Base-by-base conservation (phyloP, 1,140 invertebrate species). In the Helicoverpa zea region DNA sequence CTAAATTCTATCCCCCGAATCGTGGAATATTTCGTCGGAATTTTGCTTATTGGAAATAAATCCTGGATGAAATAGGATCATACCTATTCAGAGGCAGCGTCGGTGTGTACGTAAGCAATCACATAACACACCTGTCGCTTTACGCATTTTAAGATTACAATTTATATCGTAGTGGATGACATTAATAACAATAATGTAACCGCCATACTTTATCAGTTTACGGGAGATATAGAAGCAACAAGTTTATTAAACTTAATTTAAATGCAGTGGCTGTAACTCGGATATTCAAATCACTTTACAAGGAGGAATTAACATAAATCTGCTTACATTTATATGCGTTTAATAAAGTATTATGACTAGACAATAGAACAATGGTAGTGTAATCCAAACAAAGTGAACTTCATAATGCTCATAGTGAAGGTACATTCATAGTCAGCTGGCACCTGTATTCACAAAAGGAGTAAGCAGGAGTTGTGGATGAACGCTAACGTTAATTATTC, bases 21-120 rank as follows among this genome's bases (percentile, higher is more conserved):
- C 82, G 76, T 72, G 80, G 75, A 84, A 87, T 88, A 85, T 88
- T 86, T 78, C 81, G 54, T 74, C 61, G 82, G 80, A 87, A 86
- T 88, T 84, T 79, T 79, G 84, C 85, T 86, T 88, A 88, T 88
- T 87, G 87, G 84, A 87, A 87, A 88, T 87, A 87, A 87, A 88
- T 87, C 84, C 84, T 83, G 86, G 85, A 87, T 88, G 82, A 86
- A 88, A 87, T 85, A 66, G 86, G 83, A 87, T 88, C 82, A 83
- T 79, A 84, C 79, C 81, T 85, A 80, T 84, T 86, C 80, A 76
- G 35, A 80, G 79, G 76, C 76, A 78, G 66, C 75, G 64, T 78
- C 73, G 59, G 29, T 81, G 68, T 54, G 74, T 64, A 79, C 35
- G 51, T 63, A 54, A 66, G 16, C 51, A 51, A 35, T 78, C 51